phyloP scores from a whole-genome alignment of 1,140 invertebrate species.

The Drosophila nigromelanica region DNA sequence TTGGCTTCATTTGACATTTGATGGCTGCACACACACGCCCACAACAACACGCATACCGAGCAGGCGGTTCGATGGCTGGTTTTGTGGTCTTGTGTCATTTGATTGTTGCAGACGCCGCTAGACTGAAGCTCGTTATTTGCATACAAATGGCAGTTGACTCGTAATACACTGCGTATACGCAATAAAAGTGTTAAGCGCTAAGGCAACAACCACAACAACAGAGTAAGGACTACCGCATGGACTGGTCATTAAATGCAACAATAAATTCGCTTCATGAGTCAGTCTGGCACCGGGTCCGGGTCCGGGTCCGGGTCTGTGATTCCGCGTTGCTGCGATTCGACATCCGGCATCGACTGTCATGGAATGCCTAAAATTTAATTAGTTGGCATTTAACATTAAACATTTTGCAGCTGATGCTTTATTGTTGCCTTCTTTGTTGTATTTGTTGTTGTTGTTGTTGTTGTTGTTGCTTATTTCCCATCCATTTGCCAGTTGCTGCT shows the following conservation, averaged over 20 bases:
- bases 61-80: conserved; percentile 26
- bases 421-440: conserved; percentile 23
- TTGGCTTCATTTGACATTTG: conserved; percentile 67
- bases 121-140: conserved; percentile 43
- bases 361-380: conserved; percentile 77
- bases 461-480: conserved; percentile 25
- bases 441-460: conserved; percentile 35
- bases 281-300: too few relatives aligned
- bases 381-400: conserved; percentile 80
- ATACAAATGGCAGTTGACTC: conserved; percentile 41
- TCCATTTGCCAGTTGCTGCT: background rate
- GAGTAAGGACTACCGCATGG: conserved; percentile 61
- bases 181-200: conserved; percentile 57
- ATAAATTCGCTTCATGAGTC: conserved; percentile 59
- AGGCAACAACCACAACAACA: conserved; percentile 35
- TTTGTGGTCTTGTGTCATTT: conserved; percentile 45
- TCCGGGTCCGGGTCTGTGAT: background rate
- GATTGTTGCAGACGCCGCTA: conserved; percentile 24
- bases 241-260: conserved; percentile 74
- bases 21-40: conserved; percentile 37
- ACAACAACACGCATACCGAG: conserved; percentile 17
- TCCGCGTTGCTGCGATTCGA: background rate
- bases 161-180: conserved; percentile 75
- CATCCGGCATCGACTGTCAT: conserved; percentile 36
- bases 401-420: conserved; percentile 56